These are phyloP conservation scores for Beris chalybata DNA, from an alignment of 2,888 invertebrate species.

Conservation along the genomic window DNA sequence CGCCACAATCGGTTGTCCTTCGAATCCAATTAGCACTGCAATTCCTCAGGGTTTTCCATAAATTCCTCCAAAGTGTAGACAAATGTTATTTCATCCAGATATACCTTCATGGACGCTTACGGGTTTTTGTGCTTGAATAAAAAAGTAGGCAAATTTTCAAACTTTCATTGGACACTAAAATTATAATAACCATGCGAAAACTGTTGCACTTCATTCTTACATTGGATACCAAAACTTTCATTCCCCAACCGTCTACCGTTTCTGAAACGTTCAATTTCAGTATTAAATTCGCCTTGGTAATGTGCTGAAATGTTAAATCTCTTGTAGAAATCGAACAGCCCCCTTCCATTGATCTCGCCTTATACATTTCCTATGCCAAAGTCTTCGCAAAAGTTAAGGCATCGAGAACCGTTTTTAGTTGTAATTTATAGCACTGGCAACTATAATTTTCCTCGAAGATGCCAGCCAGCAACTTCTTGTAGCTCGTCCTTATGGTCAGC, in stretches of 20 bases:
- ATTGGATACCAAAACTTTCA: background rate
- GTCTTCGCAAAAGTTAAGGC: background rate
- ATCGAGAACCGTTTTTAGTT: slow-evolving; percentile 1
- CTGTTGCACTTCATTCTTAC: background rate
- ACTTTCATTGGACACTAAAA: no score
- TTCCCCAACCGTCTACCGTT: background rate
- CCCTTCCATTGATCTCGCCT: background rate
- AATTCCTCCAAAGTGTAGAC: no score
- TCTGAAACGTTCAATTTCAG: background rate
- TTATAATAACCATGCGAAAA: no score
- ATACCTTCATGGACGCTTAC: no score
- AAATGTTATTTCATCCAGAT: no score
- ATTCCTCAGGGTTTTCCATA: no score
- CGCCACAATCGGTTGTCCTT: no score
- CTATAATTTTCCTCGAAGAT: background rate
- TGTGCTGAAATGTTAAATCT: background rate
- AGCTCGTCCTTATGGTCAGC: background rate
- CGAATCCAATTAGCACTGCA: no score
- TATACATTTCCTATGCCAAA: background rate
- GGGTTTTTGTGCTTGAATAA: no score
- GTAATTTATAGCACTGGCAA: slow-evolving; percentile 2
- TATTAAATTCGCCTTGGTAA: background rate
- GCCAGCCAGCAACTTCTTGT: background rate
- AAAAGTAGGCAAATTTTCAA: no score
- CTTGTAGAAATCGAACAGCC: background rate